Evolutionary conservation across 2,113 vertebrate genomes (phyloP).

Genomic region (Nesogale talazaci): DNA sequence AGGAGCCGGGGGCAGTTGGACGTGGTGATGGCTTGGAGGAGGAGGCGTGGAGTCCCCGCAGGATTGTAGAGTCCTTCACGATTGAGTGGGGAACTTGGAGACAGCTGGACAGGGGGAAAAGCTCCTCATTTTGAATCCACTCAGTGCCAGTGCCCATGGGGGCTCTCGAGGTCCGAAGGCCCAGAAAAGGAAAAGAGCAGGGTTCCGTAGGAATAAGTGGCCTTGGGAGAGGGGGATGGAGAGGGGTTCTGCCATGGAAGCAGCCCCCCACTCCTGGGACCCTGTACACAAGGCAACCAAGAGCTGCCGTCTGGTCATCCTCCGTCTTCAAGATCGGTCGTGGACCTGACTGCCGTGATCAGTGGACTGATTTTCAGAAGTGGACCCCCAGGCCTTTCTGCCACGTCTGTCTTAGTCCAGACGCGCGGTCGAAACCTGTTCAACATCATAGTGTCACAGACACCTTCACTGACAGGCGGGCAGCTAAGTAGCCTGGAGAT

Average conservation of each 20-base stretch:
- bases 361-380: not conserved
- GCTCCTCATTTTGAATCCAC: not conserved
- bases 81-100: not conserved
- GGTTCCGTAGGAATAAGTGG: not conserved
- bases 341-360: not conserved
- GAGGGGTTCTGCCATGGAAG: not conserved
- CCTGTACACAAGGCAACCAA: not conserved
- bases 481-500: not conserved
- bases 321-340: not conserved
- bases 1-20: not conserved
- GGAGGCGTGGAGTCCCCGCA: not conserved
- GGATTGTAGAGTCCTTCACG: not conserved
- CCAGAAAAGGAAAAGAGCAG: not conserved
- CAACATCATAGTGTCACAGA: not conserved
- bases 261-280: not conserved
- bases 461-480: not conserved
- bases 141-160: no score
- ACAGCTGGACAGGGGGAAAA: not conserved
- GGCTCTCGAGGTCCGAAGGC: not conserved
- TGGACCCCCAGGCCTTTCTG: not conserved
- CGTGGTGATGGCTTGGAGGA: fast-evolving
- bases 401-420: not conserved
- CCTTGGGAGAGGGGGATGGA: not conserved
- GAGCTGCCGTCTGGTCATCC: not conserved
- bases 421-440: not conserved